Conservation (phyloP, 2,797 vertebrate genomes). For the Sebastes kiyomatsui region DNA sequence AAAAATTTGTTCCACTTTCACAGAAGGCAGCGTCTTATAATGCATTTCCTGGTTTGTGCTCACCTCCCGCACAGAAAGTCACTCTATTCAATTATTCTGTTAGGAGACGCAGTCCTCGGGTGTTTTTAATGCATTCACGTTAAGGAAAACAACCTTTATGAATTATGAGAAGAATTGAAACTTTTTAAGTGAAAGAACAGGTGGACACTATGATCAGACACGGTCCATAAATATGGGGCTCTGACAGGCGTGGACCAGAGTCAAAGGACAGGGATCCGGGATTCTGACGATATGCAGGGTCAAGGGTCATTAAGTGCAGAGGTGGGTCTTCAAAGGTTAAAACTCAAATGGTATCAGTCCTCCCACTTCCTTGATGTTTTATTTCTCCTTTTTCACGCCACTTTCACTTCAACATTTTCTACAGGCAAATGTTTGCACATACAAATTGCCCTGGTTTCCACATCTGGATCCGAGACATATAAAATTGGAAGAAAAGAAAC, state of each 20-base stretch:
- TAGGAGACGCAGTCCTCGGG: not conserved
- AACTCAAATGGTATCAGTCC: constrained; percentile 51
- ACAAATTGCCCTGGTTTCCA: constrained; percentile 15
- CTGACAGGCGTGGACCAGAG: constrained; percentile 48
- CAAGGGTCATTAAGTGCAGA: constrained; percentile 55
- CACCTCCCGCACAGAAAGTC: not conserved
- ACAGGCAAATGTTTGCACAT: constrained; percentile 30
- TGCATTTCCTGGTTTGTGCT: not conserved
- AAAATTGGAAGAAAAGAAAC: not conserved
- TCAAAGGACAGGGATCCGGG: constrained; percentile 32
- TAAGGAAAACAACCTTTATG: constrained; percentile 31
- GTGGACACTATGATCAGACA: constrained; percentile 69
- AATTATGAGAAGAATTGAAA: constrained; percentile 65
- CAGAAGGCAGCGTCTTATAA: not conserved
- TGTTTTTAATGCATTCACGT: not conserved
- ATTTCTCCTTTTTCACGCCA: constrained; percentile 45
- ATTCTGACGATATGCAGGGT: constrained; percentile 60
- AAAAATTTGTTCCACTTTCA: not conserved
- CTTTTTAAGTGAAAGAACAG: constrained; percentile 73
- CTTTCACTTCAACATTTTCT: constrained; percentile 38
- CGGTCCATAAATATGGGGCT: constrained; percentile 70
- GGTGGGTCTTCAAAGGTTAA: constrained; percentile 63
- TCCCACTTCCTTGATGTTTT: constrained; percentile 68
- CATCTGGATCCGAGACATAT: constrained; percentile 47
- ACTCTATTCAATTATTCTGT: not conserved